phyloP scores from a whole-genome alignment of 2,888 invertebrate species.

The Dascillus cervinus region DNA sequence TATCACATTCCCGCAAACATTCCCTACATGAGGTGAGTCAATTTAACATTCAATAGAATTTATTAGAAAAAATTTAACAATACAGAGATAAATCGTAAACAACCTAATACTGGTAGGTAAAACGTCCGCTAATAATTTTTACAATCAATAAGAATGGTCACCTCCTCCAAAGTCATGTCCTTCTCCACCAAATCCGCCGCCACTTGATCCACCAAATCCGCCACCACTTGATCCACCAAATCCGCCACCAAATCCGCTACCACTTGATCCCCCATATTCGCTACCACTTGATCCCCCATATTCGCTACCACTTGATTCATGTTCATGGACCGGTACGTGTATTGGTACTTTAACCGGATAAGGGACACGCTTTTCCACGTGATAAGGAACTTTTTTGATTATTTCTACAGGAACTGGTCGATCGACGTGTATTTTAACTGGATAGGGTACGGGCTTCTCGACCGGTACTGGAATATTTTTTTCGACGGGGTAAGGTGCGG shows the following conservation, averaged over 20 bases:
- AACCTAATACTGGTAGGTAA: slow-evolving; percentile 23
- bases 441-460: slow-evolving; percentile 61
- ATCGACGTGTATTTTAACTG: slow-evolving; percentile 52
- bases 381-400: slow-evolving; percentile 36
- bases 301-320: slow-evolving; percentile 27
- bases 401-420: slow-evolving; percentile 56
- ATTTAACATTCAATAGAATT: slow-evolving; percentile 9
- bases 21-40: slow-evolving; percentile 78
- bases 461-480: slow-evolving; percentile 59
- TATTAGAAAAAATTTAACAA: slow-evolving; percentile 14
- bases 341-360: slow-evolving; percentile 64
- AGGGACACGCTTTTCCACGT: slow-evolving; percentile 53
- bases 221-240: slow-evolving; percentile 12
- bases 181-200: too few species aligned
- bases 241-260: slow-evolving; percentile 10
- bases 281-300: slow-evolving; percentile 26
- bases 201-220: slow-evolving; percentile 15
- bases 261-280: slow-evolving; percentile 14
- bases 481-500: slow-evolving; percentile 62
- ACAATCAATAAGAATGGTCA: too few species aligned
- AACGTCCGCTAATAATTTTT: too few species aligned
- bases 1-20: slow-evolving; percentile 89
- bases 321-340: slow-evolving; percentile 51
- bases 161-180: too few species aligned
- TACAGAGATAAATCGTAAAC: background rate